A percentile compares a stretch with the other conserved stretches of the same genome.
Conservation (phyloP, 2,888 invertebrate genomes). For the Acleris emargana region DNA sequence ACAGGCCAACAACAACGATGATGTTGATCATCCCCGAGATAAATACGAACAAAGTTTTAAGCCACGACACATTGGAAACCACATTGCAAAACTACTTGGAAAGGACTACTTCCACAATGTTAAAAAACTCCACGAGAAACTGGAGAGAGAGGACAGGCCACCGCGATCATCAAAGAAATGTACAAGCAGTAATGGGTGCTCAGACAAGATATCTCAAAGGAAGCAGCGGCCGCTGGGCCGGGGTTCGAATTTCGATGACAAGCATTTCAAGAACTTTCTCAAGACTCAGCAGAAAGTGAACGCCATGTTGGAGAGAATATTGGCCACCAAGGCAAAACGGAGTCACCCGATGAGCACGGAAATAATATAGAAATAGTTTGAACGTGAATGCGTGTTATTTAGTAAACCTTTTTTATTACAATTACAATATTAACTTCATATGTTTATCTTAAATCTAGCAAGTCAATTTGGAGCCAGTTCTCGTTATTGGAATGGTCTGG, state of each 20-base stretch:
- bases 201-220: slow-evolving; percentile 51
- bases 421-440: neutral
- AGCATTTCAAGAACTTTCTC: slow-evolving; percentile 65
- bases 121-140: slow-evolving; percentile 58
- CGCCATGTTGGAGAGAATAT: slow-evolving; percentile 66
- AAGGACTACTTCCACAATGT: slow-evolving; percentile 6
- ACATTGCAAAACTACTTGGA: neutral
- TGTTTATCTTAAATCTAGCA: too few species aligned
- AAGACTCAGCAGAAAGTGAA: slow-evolving; percentile 74
- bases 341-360: slow-evolving; percentile 52
- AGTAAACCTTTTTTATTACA: too few species aligned
- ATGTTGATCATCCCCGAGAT: neutral
- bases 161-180: slow-evolving; percentile 39
- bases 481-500: too few species aligned
- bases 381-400: neutral
- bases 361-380: slow-evolving; percentile 31
- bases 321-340: slow-evolving; percentile 62
- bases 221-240: slow-evolving; percentile 57
- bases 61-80: slow-evolving; percentile 4
- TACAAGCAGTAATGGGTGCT: slow-evolving; percentile 42
- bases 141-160: slow-evolving; percentile 47
- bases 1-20: neutral
- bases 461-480: too few species aligned
- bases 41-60: neutral
- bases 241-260: slow-evolving; percentile 53